phyloP scores from a whole-genome alignment of 1,140 invertebrate species.

The Chelonus insularis region DNA sequence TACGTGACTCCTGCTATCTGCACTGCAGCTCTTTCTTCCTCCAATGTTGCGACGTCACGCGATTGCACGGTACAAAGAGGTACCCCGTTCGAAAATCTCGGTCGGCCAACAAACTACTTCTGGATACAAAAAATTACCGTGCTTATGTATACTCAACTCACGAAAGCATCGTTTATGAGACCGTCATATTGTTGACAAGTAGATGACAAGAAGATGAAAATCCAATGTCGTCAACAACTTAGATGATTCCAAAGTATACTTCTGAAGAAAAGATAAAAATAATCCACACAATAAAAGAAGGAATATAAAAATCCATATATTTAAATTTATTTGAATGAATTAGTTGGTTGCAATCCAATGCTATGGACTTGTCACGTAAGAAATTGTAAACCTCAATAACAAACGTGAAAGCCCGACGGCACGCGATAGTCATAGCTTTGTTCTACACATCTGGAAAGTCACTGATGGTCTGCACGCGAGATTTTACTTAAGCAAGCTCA shows the following conservation, averaged over 20 bases:
- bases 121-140: background rate
- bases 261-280: background rate
- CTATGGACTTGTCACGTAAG: constrained; percentile 21
- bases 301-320: background rate
- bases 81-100: constrained; percentile 24
- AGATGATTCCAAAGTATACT: background rate
- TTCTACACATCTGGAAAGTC: constrained; percentile 3
- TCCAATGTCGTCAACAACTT: background rate
- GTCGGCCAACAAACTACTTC: background rate
- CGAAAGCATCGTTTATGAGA: background rate
- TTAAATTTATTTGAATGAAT: constrained; percentile 6
- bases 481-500: constrained; percentile 45
- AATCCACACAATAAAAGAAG: background rate
- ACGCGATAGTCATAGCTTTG: constrained; percentile 23
- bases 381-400: constrained; percentile 11
- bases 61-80: constrained; percentile 30
- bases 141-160: background rate
- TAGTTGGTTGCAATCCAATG: constrained; percentile 18
- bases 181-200: background rate
- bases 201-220: too few relatives aligned
- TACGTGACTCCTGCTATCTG: constrained; percentile 30
- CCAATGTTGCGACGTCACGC: constrained; percentile 23
- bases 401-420: constrained; percentile 23
- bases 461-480: constrained; percentile 40
- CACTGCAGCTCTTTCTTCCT: constrained; percentile 27